These are phyloP conservation scores for Pemphigus obesinymphae DNA, from an alignment of 1,140 invertebrate genomes.

Conservation along the genomic window DNA sequence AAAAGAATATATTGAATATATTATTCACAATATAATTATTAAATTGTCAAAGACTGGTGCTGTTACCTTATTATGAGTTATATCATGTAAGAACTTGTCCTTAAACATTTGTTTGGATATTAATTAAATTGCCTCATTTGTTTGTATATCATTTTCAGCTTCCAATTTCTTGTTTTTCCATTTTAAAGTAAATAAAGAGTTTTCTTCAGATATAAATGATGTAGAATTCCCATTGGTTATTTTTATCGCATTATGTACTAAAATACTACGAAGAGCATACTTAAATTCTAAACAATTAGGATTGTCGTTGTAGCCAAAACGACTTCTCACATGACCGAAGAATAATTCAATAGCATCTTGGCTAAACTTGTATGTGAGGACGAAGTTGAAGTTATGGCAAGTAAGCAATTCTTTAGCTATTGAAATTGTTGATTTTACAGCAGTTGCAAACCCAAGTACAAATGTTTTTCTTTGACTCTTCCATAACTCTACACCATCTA, in stretches of 20 bases:
- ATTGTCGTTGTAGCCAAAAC: background rate
- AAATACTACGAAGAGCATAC: background rate
- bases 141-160: background rate
- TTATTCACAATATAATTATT: too few species aligned
- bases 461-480: conserved; percentile 5
- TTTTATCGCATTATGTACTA: background rate
- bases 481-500: background rate
- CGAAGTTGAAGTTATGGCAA: background rate
- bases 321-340: conserved; percentile 2
- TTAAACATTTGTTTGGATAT: too few species aligned
- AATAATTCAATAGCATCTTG: conserved; percentile 4
- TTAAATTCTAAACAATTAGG: conserved; percentile 2
- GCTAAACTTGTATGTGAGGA: conserved; percentile 5
- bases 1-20: too few species aligned
- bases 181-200: background rate
- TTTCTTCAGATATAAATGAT: background rate
- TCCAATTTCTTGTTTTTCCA: background rate
- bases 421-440: background rate
- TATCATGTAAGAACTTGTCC: too few species aligned
- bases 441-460: background rate
- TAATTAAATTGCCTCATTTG: background rate
- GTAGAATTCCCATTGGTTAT: background rate
- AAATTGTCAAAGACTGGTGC: too few species aligned
- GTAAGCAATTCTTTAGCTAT: background rate
- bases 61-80: too few species aligned